These are phyloP conservation scores for Nematostella vectensis DNA, from an alignment of 92 coral and sea anemone species.

Conservation along the genomic window DNA sequence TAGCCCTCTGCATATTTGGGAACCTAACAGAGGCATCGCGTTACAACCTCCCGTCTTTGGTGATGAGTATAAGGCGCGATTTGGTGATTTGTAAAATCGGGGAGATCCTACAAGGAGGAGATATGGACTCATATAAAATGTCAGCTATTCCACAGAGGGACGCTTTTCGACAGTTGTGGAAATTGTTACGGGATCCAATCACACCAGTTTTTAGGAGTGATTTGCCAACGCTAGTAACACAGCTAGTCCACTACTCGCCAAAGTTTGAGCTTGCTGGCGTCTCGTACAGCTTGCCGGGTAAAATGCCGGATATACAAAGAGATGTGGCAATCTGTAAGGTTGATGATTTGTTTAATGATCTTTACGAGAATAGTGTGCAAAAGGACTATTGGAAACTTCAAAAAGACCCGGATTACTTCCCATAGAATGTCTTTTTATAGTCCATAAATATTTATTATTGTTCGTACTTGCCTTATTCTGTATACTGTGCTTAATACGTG, in stretches of 20 bases:
- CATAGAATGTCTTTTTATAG: too few relatives aligned
- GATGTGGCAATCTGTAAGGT: slow-evolving; percentile 75
- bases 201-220: slow-evolving; percentile 45
- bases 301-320: slow-evolving; percentile 75
- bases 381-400: neutral
- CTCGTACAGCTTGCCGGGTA: slow-evolving; percentile 54
- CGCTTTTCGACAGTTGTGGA: slow-evolving; percentile 47
- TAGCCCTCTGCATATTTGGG: slow-evolving; percentile 32
- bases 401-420: slow-evolving; percentile 1
- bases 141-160: slow-evolving; percentile 5
- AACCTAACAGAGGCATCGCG: slow-evolving; percentile 11
- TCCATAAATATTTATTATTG: too few relatives aligned
- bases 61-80: slow-evolving; percentile 52
- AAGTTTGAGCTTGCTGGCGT: slow-evolving; percentile 80
- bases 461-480: too few relatives aligned
- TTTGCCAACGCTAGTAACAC: slow-evolving; percentile 40
- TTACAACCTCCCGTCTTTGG: slow-evolving; percentile 35
- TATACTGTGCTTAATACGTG: too few relatives aligned
- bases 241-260: slow-evolving; percentile 52
- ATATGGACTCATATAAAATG: neutral
- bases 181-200: slow-evolving; percentile 53
- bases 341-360: slow-evolving; percentile 69
- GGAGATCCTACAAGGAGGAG: slow-evolving; percentile 44
- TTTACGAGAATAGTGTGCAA: slow-evolving; percentile 13
- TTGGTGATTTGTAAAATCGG: slow-evolving; percentile 68